Evolutionary conservation across 2,888 invertebrate species (phyloP).

Genomic region (Calephelis perditalis): DNA sequence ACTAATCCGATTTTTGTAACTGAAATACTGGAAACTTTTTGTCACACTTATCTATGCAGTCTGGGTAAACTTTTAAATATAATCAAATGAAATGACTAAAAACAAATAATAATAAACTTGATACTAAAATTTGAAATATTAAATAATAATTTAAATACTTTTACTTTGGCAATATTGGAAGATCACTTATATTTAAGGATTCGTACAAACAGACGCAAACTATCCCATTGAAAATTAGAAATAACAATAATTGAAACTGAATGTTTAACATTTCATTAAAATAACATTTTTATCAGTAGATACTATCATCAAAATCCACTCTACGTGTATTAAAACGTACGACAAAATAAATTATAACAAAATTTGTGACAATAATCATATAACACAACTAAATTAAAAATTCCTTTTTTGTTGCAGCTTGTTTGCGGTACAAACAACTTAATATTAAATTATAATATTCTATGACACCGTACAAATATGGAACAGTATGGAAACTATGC

Average conservation of each 20-base stretch:
- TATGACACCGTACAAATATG: too few species aligned
- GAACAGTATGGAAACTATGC: too few species aligned
- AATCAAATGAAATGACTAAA: conserved; percentile 4
- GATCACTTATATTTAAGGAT: conserved; percentile 19
- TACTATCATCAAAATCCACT: too few species aligned
- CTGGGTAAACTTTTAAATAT: not conserved
- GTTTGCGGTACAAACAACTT: too few species aligned
- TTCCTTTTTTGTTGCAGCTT: too few species aligned
- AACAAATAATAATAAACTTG: not conserved
- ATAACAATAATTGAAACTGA: not conserved
- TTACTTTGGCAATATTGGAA: conserved; percentile 7
- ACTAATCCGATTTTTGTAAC: not conserved
- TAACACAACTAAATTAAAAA: too few species aligned
- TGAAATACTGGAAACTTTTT: not conserved
- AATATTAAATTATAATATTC: too few species aligned
- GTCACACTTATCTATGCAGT: conserved; percentile 8
- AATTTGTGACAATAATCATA: too few species aligned
- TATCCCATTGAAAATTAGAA: conserved; percentile 1
- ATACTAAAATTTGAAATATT: not conserved
- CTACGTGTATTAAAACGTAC: too few species aligned
- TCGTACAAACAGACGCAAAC: conserved; percentile 20
- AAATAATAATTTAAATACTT: too few species aligned
- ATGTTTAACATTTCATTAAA: not conserved
- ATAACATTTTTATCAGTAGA: not conserved
- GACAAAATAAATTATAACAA: too few species aligned